Evolutionary conservation across 2,113 vertebrate genomes (phyloP).

Genomic region (Acrocephalus kingi): DNA sequence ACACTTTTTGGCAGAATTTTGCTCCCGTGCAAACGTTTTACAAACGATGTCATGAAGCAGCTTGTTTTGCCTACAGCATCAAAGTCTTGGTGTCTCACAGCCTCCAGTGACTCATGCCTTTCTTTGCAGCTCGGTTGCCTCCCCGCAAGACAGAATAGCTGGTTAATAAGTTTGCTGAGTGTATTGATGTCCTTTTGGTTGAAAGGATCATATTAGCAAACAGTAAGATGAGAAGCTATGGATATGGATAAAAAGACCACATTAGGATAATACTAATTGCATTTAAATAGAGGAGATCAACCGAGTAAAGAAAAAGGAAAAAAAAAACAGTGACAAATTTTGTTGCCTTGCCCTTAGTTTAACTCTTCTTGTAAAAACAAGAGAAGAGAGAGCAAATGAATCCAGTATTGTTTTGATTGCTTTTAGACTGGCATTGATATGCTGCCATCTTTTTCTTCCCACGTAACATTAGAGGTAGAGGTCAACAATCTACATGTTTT

Average conservation of each 20-base stretch:
- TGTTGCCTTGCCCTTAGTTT: neutral
- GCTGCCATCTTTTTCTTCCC: neutral
- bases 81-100: neutral
- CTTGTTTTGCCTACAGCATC: conserved; percentile 41
- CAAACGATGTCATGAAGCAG: conserved; percentile 1
- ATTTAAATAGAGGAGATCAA: neutral
- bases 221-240: neutral
- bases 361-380: neutral
- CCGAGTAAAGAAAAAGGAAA: neutral
- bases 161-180: neutral
- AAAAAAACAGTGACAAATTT: neutral
- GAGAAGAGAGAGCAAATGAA: neutral
- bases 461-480: neutral
- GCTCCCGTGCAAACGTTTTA: neutral
- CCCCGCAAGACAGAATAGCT: neutral
- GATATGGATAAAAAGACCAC: neutral
- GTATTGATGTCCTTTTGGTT: neutral
- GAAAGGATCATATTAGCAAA: neutral
- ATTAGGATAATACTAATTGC: neutral
- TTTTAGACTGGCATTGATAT: neutral
- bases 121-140: neutral
- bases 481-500: neutral
- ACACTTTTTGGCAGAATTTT: neutral
- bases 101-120: conserved; percentile 13
- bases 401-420: neutral